These are phyloP conservation scores for Agonopterix alstromeriana DNA, from an alignment of 2,888 invertebrate genomes.

Conservation along the genomic window DNA sequence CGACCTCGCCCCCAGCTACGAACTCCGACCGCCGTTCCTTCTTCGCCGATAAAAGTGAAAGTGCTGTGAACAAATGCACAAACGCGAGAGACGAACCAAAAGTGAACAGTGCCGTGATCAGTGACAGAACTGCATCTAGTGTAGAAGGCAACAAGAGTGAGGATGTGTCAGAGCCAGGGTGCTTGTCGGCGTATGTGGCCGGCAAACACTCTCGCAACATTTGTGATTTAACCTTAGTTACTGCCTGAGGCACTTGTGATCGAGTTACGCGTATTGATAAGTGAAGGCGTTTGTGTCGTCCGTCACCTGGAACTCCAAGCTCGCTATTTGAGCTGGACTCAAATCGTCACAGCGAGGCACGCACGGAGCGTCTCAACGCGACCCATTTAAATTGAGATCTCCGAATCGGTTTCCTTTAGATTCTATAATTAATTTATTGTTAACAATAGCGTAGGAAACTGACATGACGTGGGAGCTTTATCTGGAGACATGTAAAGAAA, in stretches of 20 bases:
- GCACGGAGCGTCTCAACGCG: slow-evolving; percentile 62
- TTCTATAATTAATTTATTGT: slow-evolving; percentile 74
- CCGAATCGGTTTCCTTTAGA: slow-evolving; percentile 76
- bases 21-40: slow-evolving; percentile 64
- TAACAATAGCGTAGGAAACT: slow-evolving; percentile 71
- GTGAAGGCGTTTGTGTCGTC: slow-evolving; percentile 49
- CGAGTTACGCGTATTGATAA: slow-evolving; percentile 33
- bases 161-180: slow-evolving; percentile 53
- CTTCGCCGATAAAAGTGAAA: slow-evolving; percentile 71
- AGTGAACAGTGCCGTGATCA: slow-evolving; percentile 64
- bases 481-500: slow-evolving; percentile 42
- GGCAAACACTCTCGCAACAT: slow-evolving; percentile 55
- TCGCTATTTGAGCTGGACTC: slow-evolving; percentile 74
- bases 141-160: slow-evolving; percentile 51
- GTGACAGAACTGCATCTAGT: slow-evolving; percentile 45
- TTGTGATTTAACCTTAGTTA: slow-evolving; percentile 76
- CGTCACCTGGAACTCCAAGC: slow-evolving; percentile 53
- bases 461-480: slow-evolving; percentile 66
- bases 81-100: slow-evolving; percentile 50
- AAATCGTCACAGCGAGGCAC: slow-evolving; percentile 64
- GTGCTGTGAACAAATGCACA: slow-evolving; percentile 63
- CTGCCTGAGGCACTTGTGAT: slow-evolving; percentile 64
- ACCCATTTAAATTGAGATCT: slow-evolving; percentile 66
- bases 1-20: slow-evolving; percentile 74
- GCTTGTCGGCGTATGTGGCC: slow-evolving; percentile 44